Evolutionary conservation across 2,797 vertebrate genomes (phyloP).

Genomic region (Clarias platycephalus): DNA sequence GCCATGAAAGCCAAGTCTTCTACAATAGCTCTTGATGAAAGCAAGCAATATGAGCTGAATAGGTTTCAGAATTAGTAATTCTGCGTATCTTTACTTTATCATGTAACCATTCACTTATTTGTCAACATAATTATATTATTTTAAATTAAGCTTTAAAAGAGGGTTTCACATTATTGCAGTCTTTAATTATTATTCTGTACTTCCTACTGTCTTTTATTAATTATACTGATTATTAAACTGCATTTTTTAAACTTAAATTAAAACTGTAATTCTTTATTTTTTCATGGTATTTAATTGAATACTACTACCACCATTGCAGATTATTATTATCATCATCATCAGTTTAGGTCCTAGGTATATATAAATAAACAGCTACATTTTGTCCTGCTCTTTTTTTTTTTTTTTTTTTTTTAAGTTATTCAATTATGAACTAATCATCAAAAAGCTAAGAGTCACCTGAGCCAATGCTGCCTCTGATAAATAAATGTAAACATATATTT

Average conservation of each 20-base stretch:
- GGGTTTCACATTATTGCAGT: background rate
- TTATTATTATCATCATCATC: background rate
- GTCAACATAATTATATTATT: constrained; percentile 2
- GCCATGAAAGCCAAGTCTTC: background rate
- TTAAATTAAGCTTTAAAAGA: background rate
- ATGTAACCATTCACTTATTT: background rate
- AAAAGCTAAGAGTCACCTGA: background rate
- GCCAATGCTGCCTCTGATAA: background rate
- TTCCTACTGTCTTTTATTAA: background rate
- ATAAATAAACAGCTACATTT: background rate
- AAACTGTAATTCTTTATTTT: background rate
- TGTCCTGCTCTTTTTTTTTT: background rate
- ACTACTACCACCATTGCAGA: background rate
- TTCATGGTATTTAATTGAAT: background rate
- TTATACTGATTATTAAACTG: background rate
- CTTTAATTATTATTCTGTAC: background rate
- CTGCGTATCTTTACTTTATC: background rate
- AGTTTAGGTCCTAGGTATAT: background rate
- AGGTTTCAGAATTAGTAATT: background rate
- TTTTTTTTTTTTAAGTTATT: background rate
- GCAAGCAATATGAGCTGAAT: background rate
- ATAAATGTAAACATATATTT: background rate
- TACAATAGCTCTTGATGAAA: constrained; percentile 5
- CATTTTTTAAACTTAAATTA: background rate
- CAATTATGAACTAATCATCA: background rate